phyloP scores from a whole-genome alignment of 1,140 invertebrate genomes.

The Heterodera carotae region DNA sequence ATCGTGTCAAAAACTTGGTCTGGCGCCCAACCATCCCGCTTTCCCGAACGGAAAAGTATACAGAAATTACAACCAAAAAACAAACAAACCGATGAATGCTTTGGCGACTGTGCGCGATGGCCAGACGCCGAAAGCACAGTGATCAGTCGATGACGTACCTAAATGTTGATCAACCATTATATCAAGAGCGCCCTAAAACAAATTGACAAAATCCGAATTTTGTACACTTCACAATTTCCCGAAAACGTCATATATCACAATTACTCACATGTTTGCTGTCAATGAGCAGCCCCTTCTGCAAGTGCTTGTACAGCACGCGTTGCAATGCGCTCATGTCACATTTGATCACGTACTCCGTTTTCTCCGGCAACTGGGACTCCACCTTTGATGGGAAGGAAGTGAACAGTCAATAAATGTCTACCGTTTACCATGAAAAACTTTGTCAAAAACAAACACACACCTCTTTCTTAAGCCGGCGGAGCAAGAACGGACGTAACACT shows the following conservation, averaged over 20 bases:
- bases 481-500: conserved; percentile 91
- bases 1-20: too few species aligned
- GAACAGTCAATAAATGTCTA: too few species aligned
- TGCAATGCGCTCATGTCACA: conserved; percentile 98
- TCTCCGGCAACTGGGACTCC: conserved; percentile 95
- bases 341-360: conserved; percentile 95
- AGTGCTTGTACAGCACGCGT: conserved; percentile 86
- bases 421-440: too few species aligned
- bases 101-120: conserved; percentile 84
- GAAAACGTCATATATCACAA: too few species aligned
- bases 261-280: conserved; percentile 52
- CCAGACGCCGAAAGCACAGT: conserved; percentile 93
- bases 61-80: not conserved
- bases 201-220: too few species aligned
- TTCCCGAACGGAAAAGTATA: too few species aligned
- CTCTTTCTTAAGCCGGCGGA: conserved; percentile 94
- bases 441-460: not conserved
- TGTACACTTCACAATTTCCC: too few species aligned
- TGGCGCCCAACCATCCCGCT: too few species aligned
- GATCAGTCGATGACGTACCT: conserved; percentile 86
- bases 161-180: too few species aligned
- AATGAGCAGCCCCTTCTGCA: conserved; percentile 73
- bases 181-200: too few species aligned
- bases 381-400: too few species aligned
- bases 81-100: conserved; percentile 86